Percentiles rank a stretch among this genome's conserved stretches.
These are phyloP conservation scores for Liasis olivaceus DNA, from an alignment of 2,797 vertebrate genomes.

Conservation along the genomic window DNA sequence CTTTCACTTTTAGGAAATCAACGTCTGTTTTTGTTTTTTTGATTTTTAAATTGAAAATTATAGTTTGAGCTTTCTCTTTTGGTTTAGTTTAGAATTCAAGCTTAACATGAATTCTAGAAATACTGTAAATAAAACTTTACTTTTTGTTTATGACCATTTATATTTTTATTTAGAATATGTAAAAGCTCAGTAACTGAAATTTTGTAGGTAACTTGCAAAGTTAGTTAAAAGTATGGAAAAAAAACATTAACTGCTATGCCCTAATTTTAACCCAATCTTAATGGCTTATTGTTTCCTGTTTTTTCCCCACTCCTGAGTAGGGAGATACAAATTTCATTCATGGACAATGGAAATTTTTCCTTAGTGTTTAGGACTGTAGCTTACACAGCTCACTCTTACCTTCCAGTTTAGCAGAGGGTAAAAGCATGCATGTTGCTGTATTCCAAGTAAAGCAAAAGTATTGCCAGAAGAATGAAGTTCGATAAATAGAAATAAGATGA, in stretches of 20 bases:
- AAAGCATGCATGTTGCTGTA: background rate
- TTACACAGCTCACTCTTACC: background rate
- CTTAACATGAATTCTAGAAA: background rate
- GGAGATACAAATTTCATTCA: background rate
- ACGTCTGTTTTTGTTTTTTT: background rate
- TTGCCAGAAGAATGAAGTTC: constrained; percentile 14
- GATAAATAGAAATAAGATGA: constrained; percentile 14
- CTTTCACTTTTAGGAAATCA: background rate
- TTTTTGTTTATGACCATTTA: background rate
- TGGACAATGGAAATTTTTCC: background rate
- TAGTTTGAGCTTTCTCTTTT: background rate
- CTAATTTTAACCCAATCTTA: background rate
- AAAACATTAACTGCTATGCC: background rate
- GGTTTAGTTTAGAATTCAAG: background rate
- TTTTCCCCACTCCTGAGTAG: background rate
- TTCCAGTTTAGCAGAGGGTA: constrained; percentile 2
- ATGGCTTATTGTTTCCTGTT: background rate
- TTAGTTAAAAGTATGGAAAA: background rate
- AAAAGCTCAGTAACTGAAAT: background rate
- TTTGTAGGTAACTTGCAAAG: background rate
- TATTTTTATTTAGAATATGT: background rate
- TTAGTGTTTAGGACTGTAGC: background rate
- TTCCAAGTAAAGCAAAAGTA: background rate
- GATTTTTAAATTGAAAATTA: background rate
- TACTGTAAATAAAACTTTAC: background rate